phyloP scores from a whole-genome alignment of 2,797 vertebrate genomes.

The Lepus oiostolus region DNA sequence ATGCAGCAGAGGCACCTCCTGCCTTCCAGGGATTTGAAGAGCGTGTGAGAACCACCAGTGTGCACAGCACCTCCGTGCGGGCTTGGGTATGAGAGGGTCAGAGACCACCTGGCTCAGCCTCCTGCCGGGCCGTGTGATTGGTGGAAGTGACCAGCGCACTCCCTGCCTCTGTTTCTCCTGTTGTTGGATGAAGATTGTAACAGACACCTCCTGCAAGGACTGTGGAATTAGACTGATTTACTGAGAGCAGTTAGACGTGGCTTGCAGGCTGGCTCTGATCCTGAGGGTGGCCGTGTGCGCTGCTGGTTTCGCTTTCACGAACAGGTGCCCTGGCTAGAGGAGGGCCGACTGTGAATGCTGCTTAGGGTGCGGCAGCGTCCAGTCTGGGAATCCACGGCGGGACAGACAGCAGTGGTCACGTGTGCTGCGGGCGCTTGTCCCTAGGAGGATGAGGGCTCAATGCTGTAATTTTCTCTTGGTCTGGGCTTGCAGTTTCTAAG shows the following conservation, averaged over 20 bases:
- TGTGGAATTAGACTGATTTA: background rate
- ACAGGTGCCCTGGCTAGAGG: background rate
- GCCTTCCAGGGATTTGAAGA: background rate
- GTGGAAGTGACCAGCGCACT: background rate
- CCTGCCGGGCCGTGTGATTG: background rate
- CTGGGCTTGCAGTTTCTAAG: constrained; percentile 16
- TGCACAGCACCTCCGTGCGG: background rate
- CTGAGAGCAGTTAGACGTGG: background rate
- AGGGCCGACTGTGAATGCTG: background rate
- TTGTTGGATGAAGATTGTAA: background rate
- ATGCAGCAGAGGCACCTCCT: background rate
- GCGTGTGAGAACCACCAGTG: background rate
- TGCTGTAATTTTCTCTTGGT: background rate
- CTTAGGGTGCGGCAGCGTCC: background rate
- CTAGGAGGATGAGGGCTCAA: background rate
- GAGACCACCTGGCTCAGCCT: background rate
- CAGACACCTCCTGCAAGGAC: background rate
- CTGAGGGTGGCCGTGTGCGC: background rate
- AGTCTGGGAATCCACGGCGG: background rate
- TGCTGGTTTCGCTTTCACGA: background rate
- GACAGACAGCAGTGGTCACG: background rate
- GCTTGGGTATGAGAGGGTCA: background rate
- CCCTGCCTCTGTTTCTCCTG: background rate
- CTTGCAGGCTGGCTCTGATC: background rate
- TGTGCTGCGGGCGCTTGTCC: background rate